phyloP scores from a whole-genome alignment of 2,888 invertebrate species.

The Uloborus plumipes region DNA sequence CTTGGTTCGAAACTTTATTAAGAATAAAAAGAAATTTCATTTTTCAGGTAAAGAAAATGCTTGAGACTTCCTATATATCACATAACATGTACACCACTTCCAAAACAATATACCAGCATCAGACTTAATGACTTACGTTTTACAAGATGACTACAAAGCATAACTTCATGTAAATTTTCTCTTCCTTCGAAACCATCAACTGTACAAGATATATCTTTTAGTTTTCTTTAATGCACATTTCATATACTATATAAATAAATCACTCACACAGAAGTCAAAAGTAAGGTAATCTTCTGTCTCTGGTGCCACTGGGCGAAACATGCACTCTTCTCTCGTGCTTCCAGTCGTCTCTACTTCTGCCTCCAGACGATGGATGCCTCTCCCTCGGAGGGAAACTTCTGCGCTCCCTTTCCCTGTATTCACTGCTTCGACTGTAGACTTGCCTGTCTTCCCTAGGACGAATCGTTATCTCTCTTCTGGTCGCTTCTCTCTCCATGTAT shows the following conservation, averaged over 20 bases:
- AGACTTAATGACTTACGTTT: too few species aligned
- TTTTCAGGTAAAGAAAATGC: too few species aligned
- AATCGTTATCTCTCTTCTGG: constrained; percentile 41
- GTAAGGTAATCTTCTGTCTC: constrained; percentile 45
- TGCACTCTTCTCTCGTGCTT: constrained; percentile 57
- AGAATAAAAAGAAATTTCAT: too few species aligned
- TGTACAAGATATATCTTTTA: too few species aligned
- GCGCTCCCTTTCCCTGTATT: constrained; percentile 12
- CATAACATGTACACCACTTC: too few species aligned
- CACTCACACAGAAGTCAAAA: constrained; percentile 23
- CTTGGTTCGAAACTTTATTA: too few species aligned
- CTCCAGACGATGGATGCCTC: constrained; percentile 14
- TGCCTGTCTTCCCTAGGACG: constrained; percentile 27
- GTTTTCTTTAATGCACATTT: too few species aligned
- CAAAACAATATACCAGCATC: too few species aligned
- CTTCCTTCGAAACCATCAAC: too few species aligned
- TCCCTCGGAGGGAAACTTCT: constrained; percentile 7
- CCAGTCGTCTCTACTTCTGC: constrained; percentile 46
- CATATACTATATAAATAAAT: constrained; percentile 2
- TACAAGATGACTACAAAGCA: too few species aligned
- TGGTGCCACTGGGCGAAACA: constrained; percentile 21
- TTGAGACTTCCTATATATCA: too few species aligned
- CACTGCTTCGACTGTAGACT: constrained; percentile 22
- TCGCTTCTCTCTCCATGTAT: constrained; percentile 19
- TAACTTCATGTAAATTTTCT: too few species aligned